phyloP scores from a whole-genome alignment of 2,888 invertebrate genomes.

The Ophion ellenae region DNA sequence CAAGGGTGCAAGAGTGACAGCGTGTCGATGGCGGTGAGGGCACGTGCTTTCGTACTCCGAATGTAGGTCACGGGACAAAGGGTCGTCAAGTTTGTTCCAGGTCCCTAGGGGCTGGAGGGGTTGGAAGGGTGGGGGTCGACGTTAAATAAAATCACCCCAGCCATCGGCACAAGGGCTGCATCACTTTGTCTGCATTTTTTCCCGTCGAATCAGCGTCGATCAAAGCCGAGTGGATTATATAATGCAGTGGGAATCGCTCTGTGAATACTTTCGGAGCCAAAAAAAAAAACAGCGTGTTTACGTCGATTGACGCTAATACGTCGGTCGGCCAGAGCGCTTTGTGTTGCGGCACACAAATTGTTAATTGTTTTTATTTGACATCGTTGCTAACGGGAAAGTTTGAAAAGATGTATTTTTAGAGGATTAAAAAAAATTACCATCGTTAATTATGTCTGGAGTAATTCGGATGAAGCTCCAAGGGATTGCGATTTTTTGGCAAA shows the following conservation, averaged over 20 bases:
- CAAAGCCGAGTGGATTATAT: conserved; percentile 45
- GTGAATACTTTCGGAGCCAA: background rate
- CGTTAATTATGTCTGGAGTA: too few relatives aligned
- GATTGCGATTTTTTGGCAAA: too few relatives aligned
- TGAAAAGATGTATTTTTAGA: background rate
- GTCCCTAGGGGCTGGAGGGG: conserved; percentile 48
- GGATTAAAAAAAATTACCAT: too few relatives aligned
- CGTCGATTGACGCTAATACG: background rate
- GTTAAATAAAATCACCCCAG: conserved; percentile 66
- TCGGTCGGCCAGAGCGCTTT: background rate
- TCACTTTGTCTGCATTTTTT: conserved; percentile 44
- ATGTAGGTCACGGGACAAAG: conserved; percentile 77
- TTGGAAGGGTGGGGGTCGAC: conserved; percentile 33
- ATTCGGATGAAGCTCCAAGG: too few relatives aligned
- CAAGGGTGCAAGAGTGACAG: conserved; percentile 31
- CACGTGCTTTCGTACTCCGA: conserved; percentile 60
- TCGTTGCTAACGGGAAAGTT: too few relatives aligned
- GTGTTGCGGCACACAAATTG: background rate
- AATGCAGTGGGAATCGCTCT: conserved; percentile 18
- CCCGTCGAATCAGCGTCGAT: conserved; percentile 37
- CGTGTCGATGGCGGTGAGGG: conserved; percentile 19
- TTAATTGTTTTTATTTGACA: too few relatives aligned
- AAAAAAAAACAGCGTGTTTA: conserved; percentile 10
- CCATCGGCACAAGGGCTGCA: conserved; percentile 43
- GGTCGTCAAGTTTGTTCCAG: conserved; percentile 71